These are phyloP conservation scores for Hemithea aestivaria DNA, from an alignment of 2,888 invertebrate species.

Conservation along the genomic window DNA sequence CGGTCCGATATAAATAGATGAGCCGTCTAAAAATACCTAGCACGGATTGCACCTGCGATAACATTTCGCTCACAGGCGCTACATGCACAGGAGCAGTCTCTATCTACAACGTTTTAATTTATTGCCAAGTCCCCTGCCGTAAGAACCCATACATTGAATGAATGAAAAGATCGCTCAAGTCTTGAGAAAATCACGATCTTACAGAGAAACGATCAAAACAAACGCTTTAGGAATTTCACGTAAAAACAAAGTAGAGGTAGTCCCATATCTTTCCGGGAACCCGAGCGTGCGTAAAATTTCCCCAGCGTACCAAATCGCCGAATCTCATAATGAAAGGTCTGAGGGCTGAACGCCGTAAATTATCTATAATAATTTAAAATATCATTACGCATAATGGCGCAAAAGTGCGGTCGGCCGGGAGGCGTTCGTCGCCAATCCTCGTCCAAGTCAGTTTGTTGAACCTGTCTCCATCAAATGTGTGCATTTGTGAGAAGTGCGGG, in stretches of 20 bases:
- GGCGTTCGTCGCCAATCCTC: slow-evolving; percentile 34
- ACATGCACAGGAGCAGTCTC: slow-evolving; percentile 14
- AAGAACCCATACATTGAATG: no score
- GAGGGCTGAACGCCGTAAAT: slow-evolving; percentile 42
- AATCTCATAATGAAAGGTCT: slow-evolving; percentile 47
- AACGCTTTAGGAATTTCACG: slow-evolving; percentile 19
- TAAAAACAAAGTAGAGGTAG: slow-evolving; percentile 36
- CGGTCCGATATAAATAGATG: slow-evolving; percentile 71
- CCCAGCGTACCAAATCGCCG: slow-evolving; percentile 40
- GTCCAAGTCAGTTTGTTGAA: slow-evolving; percentile 67
- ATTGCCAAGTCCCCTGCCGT: no score
- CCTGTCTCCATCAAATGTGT: slow-evolving; percentile 66
- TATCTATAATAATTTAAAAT: slow-evolving; percentile 61
- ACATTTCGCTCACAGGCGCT: slow-evolving; percentile 20
- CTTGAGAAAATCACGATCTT: no score
- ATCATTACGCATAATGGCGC: slow-evolving; percentile 61
- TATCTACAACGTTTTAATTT: slow-evolving; percentile 6
- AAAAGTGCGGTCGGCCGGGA: slow-evolving; percentile 56
- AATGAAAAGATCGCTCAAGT: no score
- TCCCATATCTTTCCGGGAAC: slow-evolving; percentile 42
- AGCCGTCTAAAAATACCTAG: slow-evolving; percentile 63
- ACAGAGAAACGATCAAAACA: no score
- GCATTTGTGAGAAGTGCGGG: slow-evolving; percentile 54
- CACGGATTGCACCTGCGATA: slow-evolving; percentile 65
- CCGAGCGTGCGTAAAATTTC: slow-evolving; percentile 29